Base-by-base conservation (phyloP, 2,113 vertebrate species). In the Forbesichthys papilliferus region DNA sequence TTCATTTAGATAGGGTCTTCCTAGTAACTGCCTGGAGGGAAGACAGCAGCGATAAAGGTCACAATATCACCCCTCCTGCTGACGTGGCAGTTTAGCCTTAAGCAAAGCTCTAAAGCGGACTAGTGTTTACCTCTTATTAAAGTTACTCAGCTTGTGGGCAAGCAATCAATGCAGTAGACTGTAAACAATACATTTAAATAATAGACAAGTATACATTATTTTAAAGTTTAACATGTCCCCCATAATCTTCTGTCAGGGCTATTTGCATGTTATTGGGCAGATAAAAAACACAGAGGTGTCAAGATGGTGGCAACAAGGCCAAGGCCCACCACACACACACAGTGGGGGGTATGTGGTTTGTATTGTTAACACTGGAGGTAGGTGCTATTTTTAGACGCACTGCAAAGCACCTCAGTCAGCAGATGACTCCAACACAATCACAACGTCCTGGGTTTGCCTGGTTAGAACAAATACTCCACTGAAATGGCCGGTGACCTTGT, bases 321-420 rank as follows among this genome's bases (percentile, higher is more conserved):
- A 13, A 75, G 71, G 57, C 52, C 56, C 56, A 60, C 69, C 64
- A 71, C 14, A 65, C 66, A 61, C 64, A 59, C 34, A 63, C 16
- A 47, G 11, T n/a, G 49, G 71, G 72, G 83, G 76, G 71, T 42
- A 65, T 75, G 80, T 70, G 62, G 65, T 64, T 79, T 84, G 66
- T 63, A 48, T 9, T 66, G 71, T 61, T 74, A 79, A 84, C 14
- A 86, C 58, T 70, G 60, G 67, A 84, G 83, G 82, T 87, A 79
- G 81, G 14, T 4, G 66, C 77, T 90, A 90, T 90, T 88, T 86
- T 88, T 85, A 88, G 78, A 78, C 42, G 11, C 58, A 71, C 42
- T 68, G 60, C 77, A 88, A 83, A 88, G 65, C 78, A 71, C 67
- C 73, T 73, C 76, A 76, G 81, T 84, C 78, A 85, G 82, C 85